Conservation (phyloP, 2,113 vertebrate genomes). For the Pseudorasbora parva region DNA sequence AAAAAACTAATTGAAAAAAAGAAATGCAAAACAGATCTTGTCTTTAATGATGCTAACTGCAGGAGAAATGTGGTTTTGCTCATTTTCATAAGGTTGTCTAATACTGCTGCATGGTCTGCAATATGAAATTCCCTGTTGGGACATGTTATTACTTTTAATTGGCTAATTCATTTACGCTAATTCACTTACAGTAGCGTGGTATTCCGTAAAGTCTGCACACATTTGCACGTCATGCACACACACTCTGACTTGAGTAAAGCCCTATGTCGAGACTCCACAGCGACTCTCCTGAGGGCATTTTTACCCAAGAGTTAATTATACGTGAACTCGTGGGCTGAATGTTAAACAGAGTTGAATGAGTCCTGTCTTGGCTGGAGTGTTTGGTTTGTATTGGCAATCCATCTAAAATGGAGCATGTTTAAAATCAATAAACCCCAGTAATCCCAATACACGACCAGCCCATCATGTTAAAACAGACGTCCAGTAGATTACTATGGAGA, state of each 20-base stretch:
- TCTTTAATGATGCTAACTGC: not conserved
- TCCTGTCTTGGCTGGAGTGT: not conserved
- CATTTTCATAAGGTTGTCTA: constrained; percentile 12
- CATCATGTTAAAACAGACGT: constrained; percentile 7
- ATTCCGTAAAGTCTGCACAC: constrained; percentile 26
- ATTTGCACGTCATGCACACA: constrained; percentile 1
- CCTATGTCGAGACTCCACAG: constrained; percentile 19
- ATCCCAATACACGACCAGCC: not conserved
- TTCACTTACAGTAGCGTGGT: constrained; percentile 40
- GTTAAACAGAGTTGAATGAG: constrained; percentile 30
- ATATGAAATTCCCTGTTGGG: constrained; percentile 33
- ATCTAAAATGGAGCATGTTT: constrained; percentile 35
- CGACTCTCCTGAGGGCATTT: constrained; percentile 24
- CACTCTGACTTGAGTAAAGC: not conserved
- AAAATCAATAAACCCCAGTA: constrained; percentile 34
- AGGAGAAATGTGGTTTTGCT: not conserved
- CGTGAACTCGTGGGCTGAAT: constrained; percentile 38
- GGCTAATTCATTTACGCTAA: constrained; percentile 48
- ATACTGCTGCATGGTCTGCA: constrained; percentile 22
- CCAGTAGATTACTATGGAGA: constrained; percentile 22
- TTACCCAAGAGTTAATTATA: constrained; percentile 51
- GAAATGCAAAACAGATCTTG: constrained; percentile 6
- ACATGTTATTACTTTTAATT: constrained; percentile 52
- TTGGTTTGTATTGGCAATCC: constrained; percentile 32
- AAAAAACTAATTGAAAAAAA: not conserved